Conservation (phyloP, 2,797 vertebrate genomes). For the Phoebastria nigripes region DNA sequence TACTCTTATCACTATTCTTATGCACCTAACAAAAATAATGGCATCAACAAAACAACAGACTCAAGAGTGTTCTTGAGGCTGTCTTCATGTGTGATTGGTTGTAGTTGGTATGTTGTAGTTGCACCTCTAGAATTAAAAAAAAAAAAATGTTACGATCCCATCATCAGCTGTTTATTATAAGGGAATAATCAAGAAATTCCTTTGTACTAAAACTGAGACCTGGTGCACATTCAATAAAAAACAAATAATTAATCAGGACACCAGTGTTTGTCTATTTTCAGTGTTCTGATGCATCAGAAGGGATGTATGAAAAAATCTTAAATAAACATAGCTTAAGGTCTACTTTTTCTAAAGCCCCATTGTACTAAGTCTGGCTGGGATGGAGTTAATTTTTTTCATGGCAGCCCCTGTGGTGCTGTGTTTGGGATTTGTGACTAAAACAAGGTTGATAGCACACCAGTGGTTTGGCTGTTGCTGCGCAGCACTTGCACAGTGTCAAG, state of each 20-base stretch:
- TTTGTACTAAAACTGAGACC: not conserved
- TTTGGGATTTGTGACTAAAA: not conserved
- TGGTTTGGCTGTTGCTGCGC: not conserved
- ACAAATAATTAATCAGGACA: not conserved
- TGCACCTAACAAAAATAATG: not conserved
- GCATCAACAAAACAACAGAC: not conserved
- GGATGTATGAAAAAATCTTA: not conserved
- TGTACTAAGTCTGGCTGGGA: not conserved
- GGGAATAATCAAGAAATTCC: not conserved
- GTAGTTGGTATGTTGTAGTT: not conserved
- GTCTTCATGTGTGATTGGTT: not conserved
- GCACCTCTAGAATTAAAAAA: not conserved
- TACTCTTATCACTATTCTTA: not conserved
- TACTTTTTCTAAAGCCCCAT: not conserved
- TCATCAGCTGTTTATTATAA: not conserved
- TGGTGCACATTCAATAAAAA: not conserved
- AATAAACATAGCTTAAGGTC: not conserved
- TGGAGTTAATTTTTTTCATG: not conserved
- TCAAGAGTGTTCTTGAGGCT: not conserved
- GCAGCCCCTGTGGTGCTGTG: not conserved
- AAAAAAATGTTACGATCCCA: not conserved
- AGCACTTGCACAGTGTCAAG: not conserved
- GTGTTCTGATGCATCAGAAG: not conserved
- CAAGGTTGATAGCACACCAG: not conserved
- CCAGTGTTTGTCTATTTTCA: not conserved